These are phyloP conservation scores for Drosophila neocordata DNA, from an alignment of 1,140 invertebrate species.

Conservation along the genomic window DNA sequence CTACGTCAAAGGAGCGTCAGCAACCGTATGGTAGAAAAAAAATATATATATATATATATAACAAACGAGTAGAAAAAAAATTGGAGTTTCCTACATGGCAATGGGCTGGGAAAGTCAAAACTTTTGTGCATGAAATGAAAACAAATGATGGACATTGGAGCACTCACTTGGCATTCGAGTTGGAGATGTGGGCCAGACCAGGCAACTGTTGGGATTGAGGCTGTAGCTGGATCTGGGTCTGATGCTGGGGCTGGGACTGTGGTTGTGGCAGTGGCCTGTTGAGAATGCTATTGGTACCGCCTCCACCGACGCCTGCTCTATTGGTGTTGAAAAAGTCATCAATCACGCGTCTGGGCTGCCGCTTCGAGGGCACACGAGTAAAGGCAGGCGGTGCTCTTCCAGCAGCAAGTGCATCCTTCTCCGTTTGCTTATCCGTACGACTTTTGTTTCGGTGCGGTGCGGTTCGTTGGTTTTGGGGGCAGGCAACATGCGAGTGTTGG, in stretches of 20 bases:
- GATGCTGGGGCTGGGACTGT: not conserved
- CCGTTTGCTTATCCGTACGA: constrained; percentile 87
- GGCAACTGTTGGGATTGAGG: constrained; percentile 39
- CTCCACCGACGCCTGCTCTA: constrained; percentile 58
- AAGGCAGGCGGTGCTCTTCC: constrained; percentile 91
- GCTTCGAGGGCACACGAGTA: constrained; percentile 93
- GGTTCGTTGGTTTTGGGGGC: constrained; percentile 40
- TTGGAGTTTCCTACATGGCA: constrained; percentile 4
- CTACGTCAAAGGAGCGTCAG: constrained; percentile 58
- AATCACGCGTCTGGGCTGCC: constrained; percentile 90
- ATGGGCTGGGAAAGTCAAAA: constrained; percentile 69
- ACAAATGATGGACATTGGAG: constrained; percentile 75
- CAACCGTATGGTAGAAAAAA: constrained; percentile 24
- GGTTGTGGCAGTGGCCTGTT: constrained; percentile 62
- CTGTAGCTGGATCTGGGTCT: constrained; percentile 10
- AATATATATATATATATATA: not conserved
- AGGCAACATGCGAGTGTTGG: constrained; percentile 66
- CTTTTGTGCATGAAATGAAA: constrained; percentile 78
- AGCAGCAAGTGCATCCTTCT: constrained; percentile 85
- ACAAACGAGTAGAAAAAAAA: not conserved
- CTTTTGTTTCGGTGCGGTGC: constrained; percentile 83
- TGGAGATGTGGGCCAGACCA: constrained; percentile 59
- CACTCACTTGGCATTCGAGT: constrained; percentile 65
- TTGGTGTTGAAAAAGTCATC: constrained; percentile 86
- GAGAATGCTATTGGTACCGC: constrained; percentile 54